Base-by-base conservation (phyloP, 2,888 invertebrate species). In the Panorpa germanica region DNA sequence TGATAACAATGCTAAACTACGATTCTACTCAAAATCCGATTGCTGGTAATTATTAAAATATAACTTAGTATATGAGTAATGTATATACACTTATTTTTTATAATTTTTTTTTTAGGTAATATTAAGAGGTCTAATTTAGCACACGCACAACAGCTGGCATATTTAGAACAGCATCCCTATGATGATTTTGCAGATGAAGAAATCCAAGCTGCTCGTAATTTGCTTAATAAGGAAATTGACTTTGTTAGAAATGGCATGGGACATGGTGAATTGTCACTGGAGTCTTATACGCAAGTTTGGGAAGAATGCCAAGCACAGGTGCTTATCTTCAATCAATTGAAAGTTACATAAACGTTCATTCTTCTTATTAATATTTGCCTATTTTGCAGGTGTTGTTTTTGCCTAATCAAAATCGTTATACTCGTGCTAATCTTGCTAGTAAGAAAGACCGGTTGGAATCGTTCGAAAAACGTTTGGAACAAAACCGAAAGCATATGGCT, bases 361-460 rank as follows among this genome's bases (percentile, higher is more conserved):
- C 9, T 10, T n/a, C 6, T 20, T 24, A 17, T 16, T n/a, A 17
- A 21, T 32, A 10, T 28, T 19, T 6, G 8, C 14, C 23, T 29
- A 3, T 27, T 24, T 43, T 46, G 14, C 54, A 81, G 67, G 74
- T 83, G 5, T 61, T 96, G 15, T 96, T 82, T 50, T 57, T 96
- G 35, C 93, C 95, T 0, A 76, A 80, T 26, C 86, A 90, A 59
- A 80, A 80, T 50, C 65, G 86, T 35, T 96, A 91, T 47, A 95
- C 93, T 0, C 67, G 95, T 34, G 91, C 93, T 2, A 90, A 85
- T 51, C 61, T 95, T 39, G 93, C 91, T 3, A 85, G 83, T 45
- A 95, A 93, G 50, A 96, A 95, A 49, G 96, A 98, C 53, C 66
- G 91, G 24, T 61, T 96, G 31, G 93, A 96, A 50, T 88, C 91